phyloP scores from a whole-genome alignment of 2,888 invertebrate genomes.

The Griposia aprilina region DNA sequence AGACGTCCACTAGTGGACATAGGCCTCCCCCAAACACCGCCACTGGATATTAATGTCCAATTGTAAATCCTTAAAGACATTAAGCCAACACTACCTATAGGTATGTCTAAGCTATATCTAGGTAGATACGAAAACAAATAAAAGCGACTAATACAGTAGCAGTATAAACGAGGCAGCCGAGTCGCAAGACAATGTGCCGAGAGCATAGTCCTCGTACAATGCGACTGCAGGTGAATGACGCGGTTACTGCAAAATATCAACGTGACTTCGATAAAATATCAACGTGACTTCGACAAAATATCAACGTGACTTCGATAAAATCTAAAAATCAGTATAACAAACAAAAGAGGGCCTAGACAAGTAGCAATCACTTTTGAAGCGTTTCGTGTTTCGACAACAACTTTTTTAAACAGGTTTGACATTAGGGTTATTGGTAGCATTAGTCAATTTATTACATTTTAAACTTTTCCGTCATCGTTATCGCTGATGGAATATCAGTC shows the following conservation, averaged over 20 bases:
- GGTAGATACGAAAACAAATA: conserved; percentile 47
- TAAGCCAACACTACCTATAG: no score
- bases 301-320: neutral
- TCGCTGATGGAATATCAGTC: neutral
- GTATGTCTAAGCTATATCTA: neutral
- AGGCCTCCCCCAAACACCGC: neutral
- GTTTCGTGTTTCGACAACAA: neutral
- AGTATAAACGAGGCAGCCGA: conserved; percentile 28
- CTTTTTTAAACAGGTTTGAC: neutral
- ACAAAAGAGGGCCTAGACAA: neutral
- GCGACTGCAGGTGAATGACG: neutral
- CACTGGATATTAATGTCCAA: neutral
- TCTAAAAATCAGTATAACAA: neutral
- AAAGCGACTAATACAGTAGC: conserved; percentile 29
- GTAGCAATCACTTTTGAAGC: neutral
- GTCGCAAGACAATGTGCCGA: conserved; percentile 54
- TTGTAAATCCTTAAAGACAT: neutral
- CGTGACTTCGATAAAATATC: no score
- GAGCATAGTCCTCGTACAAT: conserved; percentile 35
- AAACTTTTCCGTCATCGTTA: neutral
- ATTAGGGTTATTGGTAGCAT: neutral
- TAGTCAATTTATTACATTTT: neutral
- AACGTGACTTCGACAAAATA: conserved; percentile 1
- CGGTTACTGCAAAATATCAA: conserved; percentile 35
- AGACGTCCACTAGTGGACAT: neutral